Evolutionary conservation across 2,797 vertebrate genomes (phyloP), one percentile per base, ranked within the genome.

Genomic region (Helostoma temminkii): DNA sequence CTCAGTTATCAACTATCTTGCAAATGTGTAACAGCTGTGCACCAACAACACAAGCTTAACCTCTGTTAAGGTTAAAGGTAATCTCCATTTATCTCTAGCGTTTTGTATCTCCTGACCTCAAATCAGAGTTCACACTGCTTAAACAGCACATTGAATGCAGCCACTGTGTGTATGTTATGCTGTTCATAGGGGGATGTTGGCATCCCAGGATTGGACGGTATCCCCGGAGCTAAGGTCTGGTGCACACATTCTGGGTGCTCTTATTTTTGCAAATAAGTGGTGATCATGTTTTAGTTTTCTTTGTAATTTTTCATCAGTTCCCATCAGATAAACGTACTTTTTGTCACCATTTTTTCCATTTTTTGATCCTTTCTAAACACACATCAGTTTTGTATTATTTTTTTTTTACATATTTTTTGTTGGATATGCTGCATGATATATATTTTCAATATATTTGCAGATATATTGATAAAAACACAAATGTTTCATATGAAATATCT

Each of bases 171-270:
- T 91, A 67, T 90, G 66, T 92, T 93, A 79, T 90, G 81, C 83
- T 90, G 80, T 88, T 88, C 76, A 30, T 93, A 94, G 97, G 97
- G 97, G 84, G 97, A 98, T 74, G 90, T 95, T 71, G 97, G 97
- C 68, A 90, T 92, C 73, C 92, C 93, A 22, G 97, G 97, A 89
- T 85, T 96, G 89, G 94, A 96, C 59, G 98, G 97, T 92, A 75
- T 86, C 56, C 92, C 95, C 19, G 97, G 98, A 56, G 86, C 80
- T 58, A 98, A 98, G 97, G 97, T 99, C 82, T 87, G 96, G 94
- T 77, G 63, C 71, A 59, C 85, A 67, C 67, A 26, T 61, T 73
- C 57, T 83, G 83, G 83, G 79, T 65, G 63, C 59, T 66, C 53
- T 83, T 76, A 36, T 72, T 71, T 22, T 65, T 72, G 26, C 68